Evolutionary conservation across 2,888 invertebrate genomes (phyloP).

Genomic region (Anarsia innoxiella): DNA sequence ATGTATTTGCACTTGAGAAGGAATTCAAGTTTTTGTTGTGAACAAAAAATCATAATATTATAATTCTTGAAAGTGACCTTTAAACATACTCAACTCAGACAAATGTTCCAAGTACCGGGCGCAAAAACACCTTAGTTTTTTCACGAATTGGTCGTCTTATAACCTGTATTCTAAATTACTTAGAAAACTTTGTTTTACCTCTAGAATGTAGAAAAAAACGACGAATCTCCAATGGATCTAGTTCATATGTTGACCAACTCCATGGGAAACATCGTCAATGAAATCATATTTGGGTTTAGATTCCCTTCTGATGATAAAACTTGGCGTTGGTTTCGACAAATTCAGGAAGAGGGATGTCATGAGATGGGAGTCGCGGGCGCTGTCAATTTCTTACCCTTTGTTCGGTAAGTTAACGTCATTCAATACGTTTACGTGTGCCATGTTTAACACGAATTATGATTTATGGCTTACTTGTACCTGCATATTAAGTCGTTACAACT

Average conservation of each 20-base stretch:
- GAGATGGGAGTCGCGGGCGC: slow-evolving; percentile 88
- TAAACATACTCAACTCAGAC: slow-evolving; percentile 44
- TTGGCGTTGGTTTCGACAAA: slow-evolving; percentile 84
- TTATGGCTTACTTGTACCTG: background rate
- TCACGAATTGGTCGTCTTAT: slow-evolving; percentile 4
- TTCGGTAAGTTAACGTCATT: slow-evolving; percentile 76
- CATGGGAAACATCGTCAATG: slow-evolving; percentile 85
- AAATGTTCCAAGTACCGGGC: slow-evolving; percentile 29
- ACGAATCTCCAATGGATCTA: slow-evolving; percentile 61
- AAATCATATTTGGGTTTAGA: slow-evolving; percentile 84
- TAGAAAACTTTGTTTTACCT: background rate
- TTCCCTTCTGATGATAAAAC: slow-evolving; percentile 80
- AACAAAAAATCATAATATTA: slow-evolving; percentile 27
- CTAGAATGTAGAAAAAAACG: slow-evolving; percentile 42
- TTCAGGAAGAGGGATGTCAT: slow-evolving; percentile 89
- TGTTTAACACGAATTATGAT: too few species aligned
- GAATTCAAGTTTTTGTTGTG: slow-evolving; percentile 4
- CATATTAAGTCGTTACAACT: background rate
- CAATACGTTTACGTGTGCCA: background rate
- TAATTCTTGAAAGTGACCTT: slow-evolving; percentile 44
- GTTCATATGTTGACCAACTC: slow-evolving; percentile 77
- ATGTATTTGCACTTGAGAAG: too few species aligned
- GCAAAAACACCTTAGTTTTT: slow-evolving; percentile 30
- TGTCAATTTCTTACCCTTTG: slow-evolving; percentile 88
- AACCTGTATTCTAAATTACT: slow-evolving; percentile 1